Conservation (phyloP, 2,888 invertebrate genomes). For the Drosophila yooni region DNA sequence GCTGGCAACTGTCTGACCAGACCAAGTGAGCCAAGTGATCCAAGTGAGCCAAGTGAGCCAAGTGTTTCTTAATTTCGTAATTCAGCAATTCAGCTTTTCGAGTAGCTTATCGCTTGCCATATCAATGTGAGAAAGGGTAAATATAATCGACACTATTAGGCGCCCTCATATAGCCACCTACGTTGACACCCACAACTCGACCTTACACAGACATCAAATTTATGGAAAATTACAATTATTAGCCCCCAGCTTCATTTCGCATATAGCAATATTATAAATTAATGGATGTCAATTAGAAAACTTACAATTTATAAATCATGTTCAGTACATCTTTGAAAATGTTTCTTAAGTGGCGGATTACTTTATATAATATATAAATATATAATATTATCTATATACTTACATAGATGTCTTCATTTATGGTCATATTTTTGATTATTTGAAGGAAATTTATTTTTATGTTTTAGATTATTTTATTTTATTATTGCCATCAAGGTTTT, state of each 20-base stretch:
- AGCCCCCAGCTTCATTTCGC: background rate
- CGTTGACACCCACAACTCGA: background rate
- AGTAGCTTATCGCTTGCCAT: background rate
- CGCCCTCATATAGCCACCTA: background rate
- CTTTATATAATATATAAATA: background rate
- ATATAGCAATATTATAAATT: background rate
- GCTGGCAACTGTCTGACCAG: slow-evolving; percentile 10
- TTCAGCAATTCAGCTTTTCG: slow-evolving; percentile 9
- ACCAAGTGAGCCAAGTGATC: background rate
- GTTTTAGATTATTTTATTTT: background rate
- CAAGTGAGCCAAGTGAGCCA: background rate
- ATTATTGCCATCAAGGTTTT: rapidly evolving
- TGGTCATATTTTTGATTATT: background rate
- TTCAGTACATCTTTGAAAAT: background rate
- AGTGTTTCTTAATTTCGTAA: slow-evolving; percentile 28
- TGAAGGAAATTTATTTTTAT: background rate
- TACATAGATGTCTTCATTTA: too few relatives aligned
- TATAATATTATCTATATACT: too few relatives aligned
- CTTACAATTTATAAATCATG: background rate
- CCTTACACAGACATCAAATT: background rate
- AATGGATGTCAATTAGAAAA: background rate
- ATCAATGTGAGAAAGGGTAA: background rate
- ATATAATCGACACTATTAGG: background rate
- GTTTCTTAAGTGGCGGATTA: background rate
- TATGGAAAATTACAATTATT: background rate